phyloP scores from a whole-genome alignment of 2,113 vertebrate species.

The Marcusenius ussheri region DNA sequence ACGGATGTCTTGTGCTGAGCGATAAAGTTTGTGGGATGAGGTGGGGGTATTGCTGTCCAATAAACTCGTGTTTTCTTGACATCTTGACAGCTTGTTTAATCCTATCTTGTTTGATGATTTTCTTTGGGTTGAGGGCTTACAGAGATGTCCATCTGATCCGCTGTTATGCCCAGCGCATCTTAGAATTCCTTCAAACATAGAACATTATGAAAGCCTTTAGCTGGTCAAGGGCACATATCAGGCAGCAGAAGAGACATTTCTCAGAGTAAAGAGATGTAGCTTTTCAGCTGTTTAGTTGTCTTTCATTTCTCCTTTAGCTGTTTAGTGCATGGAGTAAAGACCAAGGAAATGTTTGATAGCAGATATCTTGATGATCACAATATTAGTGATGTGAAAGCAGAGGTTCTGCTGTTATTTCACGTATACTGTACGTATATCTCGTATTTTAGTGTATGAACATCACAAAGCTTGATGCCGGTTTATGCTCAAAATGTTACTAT shows the following conservation, averaged over 20 bases:
- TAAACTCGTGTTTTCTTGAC: slow-evolving; percentile 6
- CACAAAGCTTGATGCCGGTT: slow-evolving; percentile 11
- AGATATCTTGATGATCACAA: slow-evolving; percentile 7
- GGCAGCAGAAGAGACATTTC: background rate
- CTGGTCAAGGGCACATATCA: background rate
- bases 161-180: background rate
- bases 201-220: background rate
- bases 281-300: background rate
- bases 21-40: background rate
- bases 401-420: slow-evolving; percentile 21
- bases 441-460: background rate
- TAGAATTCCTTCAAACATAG: background rate
- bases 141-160: background rate
- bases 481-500: slow-evolving; percentile 28
- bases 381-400: background rate
- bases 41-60: background rate
- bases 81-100: background rate
- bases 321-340: background rate
- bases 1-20: background rate
- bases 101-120: background rate
- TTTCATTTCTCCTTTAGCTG: background rate
- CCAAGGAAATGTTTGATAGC: background rate
- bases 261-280: background rate
- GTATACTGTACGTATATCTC: slow-evolving; percentile 7
- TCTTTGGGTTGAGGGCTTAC: background rate